Evolutionary conservation across 30 jellyfish, hydroid and myxozoan species (phyloP), one percentile per base, ranked within the genome.

Genomic region (Sanderia malayensis): DNA sequence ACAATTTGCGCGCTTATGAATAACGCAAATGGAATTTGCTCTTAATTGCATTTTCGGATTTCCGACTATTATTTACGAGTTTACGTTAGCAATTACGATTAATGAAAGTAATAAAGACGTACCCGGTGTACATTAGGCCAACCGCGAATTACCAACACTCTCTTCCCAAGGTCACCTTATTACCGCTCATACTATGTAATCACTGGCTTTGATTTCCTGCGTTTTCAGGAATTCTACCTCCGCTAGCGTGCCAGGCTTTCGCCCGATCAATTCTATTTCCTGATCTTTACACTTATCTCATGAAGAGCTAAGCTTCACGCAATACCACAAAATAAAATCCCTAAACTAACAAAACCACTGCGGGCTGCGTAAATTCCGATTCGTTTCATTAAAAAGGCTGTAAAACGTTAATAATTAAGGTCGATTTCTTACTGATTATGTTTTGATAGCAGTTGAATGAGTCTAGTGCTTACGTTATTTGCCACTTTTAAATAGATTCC

Each of bases 381-480:
- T 21, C 26, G 34, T 37, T 59, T 74, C 74, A 60, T 60, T n/a
- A n/a, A 9, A 6, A 29, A 4, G 63, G 20, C 87, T 68, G 24
- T 33, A 76, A 76, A 70, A 27, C 31, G 87, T 80, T 76, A 61
- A 61, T 27, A 73, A 13, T 37, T 37, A 13, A 6, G 13, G 13
- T 37, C 52, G 52, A 4, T 37, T 37, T 37, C 10, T 37, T 37
- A 37, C 52, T 37, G 52, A 4, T n/a, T n/a, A n/a, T 37, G 52
- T 37, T 37, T 37, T 37, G 52, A 37, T 13, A 37, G 52, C 52
- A 37, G 13, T 13, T 13, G n/a, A n/a, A n/a, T n/a, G n/a, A n/a
- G n/a, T n/a, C n/a, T n/a, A n/a, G n/a, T n/a, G n/a, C n/a, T n/a
- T n/a, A n/a, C n/a, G n/a, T n/a, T n/a, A n/a, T n/a, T n/a, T n/a